phyloP scores from a whole-genome alignment of 2,888 invertebrate species.

The Caenorhabditis sp. region DNA sequence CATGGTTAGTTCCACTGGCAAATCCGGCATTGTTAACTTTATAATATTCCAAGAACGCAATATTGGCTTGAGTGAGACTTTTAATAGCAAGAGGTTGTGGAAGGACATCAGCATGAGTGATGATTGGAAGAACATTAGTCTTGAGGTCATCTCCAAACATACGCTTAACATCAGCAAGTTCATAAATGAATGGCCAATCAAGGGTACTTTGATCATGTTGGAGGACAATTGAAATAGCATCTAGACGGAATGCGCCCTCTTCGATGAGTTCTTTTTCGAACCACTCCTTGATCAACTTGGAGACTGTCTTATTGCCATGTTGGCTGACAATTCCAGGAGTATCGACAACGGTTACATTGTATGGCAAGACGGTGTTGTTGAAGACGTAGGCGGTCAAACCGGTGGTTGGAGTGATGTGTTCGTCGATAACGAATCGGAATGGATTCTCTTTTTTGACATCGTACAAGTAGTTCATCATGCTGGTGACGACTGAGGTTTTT shows the following conservation, averaged over 20 bases:
- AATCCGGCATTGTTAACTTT: conserved; percentile 65
- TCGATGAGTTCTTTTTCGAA: conserved; percentile 60
- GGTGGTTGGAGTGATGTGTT: conserved; percentile 41
- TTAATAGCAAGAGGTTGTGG: conserved; percentile 63
- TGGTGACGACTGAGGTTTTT: conserved; percentile 58
- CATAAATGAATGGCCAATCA: conserved; percentile 64
- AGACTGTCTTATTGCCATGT: conserved; percentile 55
- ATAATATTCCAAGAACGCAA: conserved; percentile 64
- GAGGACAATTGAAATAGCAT: conserved; percentile 62
- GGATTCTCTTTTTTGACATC: conserved; percentile 63
- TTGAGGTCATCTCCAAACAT: conserved; percentile 65
- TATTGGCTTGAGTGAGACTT: conserved; percentile 60
- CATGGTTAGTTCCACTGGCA: conserved; percentile 41
- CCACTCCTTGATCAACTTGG: conserved; percentile 59
- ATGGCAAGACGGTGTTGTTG: conserved; percentile 64
- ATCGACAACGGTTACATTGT: conserved; percentile 61
- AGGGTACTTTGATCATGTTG: conserved; percentile 55
- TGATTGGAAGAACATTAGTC: conserved; percentile 64
- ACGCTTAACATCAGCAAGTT: conserved; percentile 60
- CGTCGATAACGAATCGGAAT: conserved; percentile 55
- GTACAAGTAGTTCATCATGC: conserved; percentile 62
- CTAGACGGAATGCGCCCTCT: conserved; percentile 59
- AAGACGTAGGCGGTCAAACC: conserved; percentile 61
- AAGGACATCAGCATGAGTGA: conserved; percentile 62
- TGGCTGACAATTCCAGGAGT: conserved; percentile 62